Evolutionary conservation across 1,140 invertebrate species (phyloP), one percentile per base, ranked within the genome.

Genomic region (Dinoponera quadriceps): DNA sequence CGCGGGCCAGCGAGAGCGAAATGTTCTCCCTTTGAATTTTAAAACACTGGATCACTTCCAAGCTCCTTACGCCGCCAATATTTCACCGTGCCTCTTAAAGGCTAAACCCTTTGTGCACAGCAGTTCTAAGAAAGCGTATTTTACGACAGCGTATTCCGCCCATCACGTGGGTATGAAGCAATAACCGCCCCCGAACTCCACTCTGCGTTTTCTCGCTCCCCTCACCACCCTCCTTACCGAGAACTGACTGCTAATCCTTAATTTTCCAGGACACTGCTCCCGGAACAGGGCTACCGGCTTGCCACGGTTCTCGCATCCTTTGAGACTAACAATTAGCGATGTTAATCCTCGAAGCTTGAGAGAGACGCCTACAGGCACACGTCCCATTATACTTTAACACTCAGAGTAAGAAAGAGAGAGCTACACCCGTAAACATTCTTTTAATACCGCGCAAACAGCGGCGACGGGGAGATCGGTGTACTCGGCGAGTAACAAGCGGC

Each of bases 241-340:
- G 29, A 48, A 82, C 68, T 48, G 57, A 63, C 60, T 49, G 84
- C 72, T 91, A 90, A 91, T 92, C 91, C 91, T 87, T 85, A 92
- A 91, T 92, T 92, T 91, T 91, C 88, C 90, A 74, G 78, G 75
- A 84, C 88, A 72, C 66, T 86, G 88, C 82, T 72, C 66, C 72
- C 18, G 57, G 38, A 75, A 66, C 66, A 44, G 73, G 65, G 69
- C 71, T 77, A 57, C 48, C 80, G 20, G 57, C 49, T 66, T 83
- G 66, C 69, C 54, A 55, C 74, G 65, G 57, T 63, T 69, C 81
- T 85, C 63, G 69, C 83, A 85, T 90, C 90, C 87, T 89, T 88
- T 85, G 87, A 88, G 87, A 89, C 88, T 92, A 93, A 91, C 91
- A 92, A 92, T 93, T 92, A 93, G 88, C 88, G 87, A 92, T 91